phyloP scores from a whole-genome alignment of 1,140 invertebrate species.

The Philopotamus ludificatus region DNA sequence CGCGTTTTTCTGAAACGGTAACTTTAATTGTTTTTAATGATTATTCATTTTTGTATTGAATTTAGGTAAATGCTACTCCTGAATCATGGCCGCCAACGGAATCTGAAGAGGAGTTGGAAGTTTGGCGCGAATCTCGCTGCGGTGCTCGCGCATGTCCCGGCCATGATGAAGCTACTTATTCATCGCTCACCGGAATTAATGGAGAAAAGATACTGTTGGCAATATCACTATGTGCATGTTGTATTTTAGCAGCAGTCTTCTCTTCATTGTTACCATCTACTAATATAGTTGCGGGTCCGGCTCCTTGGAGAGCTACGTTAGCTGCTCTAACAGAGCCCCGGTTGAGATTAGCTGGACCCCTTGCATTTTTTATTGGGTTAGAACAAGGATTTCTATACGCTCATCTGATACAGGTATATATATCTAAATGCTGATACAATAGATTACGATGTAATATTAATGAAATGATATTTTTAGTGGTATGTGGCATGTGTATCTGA shows the following conservation, averaged over 20 bases:
- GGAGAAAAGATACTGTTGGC: constrained; percentile 51
- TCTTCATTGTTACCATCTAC: constrained; percentile 6
- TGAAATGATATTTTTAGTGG: constrained; percentile 39
- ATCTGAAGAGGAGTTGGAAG: constrained; percentile 33
- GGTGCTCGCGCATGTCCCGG: constrained; percentile 50
- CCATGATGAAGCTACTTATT: constrained; percentile 42
- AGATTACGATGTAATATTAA: no score
- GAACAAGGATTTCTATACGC: constrained; percentile 74
- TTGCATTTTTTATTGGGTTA: constrained; percentile 69
- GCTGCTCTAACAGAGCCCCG: constrained; percentile 54
- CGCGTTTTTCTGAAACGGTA: no score
- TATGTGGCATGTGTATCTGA: constrained; percentile 63
- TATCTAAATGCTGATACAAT: background rate
- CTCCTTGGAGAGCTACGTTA: constrained; percentile 49
- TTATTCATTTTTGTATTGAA: no score
- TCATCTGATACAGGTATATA: constrained; percentile 65
- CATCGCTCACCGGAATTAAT: constrained; percentile 50
- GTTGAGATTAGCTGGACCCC: constrained; percentile 61
- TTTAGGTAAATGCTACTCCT: constrained; percentile 25
- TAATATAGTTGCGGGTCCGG: constrained; percentile 44
- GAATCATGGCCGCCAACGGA: constrained; percentile 29
- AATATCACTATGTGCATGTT: constrained; percentile 52
- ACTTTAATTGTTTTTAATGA: no score
- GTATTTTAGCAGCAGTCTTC: constrained; percentile 19
- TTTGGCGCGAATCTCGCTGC: constrained; percentile 47